Conservation (phyloP, 35 echinoderm and acorn worm species). For the Amphiura filiformis region DNA sequence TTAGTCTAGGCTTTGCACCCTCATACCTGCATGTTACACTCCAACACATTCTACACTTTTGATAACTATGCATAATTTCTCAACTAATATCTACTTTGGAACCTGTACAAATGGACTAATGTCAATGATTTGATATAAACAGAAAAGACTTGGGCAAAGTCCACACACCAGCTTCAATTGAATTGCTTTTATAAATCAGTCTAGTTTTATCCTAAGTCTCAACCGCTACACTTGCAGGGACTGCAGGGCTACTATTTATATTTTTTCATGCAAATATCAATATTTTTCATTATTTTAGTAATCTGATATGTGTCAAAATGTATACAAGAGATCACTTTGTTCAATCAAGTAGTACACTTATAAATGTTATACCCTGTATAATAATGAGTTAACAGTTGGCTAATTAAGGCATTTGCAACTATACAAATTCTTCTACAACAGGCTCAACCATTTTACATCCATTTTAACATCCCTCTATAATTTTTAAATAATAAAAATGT, state of each 20-base stretch:
- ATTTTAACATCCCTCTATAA: not conserved
- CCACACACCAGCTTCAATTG: not conserved
- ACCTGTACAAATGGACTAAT: too few relatives aligned
- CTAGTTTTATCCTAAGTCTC: not conserved
- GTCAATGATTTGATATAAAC: too few relatives aligned
- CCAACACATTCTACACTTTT: too few relatives aligned
- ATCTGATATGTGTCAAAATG: not conserved
- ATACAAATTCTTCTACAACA: not conserved
- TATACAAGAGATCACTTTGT: constrained; percentile 1
- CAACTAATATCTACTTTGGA: too few relatives aligned
- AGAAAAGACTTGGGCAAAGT: not conserved
- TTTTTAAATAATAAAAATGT: not conserved
- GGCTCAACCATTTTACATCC: not conserved
- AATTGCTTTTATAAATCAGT: not conserved
- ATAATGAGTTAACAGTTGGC: not conserved
- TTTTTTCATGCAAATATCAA: not conserved
- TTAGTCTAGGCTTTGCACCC: too few relatives aligned
- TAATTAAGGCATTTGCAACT: not conserved
- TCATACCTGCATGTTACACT: too few relatives aligned
- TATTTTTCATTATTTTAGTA: not conserved
- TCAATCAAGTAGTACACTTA: constrained; percentile 6
- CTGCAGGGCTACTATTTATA: not conserved
- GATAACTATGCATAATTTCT: too few relatives aligned
- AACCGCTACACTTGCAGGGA: not conserved
- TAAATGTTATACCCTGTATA: constrained; percentile 1